Percentiles rank a stretch among this genome's conserved stretches.
These are phyloP conservation scores for Labrus mixtus DNA, from an alignment of 2,113 vertebrate genomes.

Conservation along the genomic window DNA sequence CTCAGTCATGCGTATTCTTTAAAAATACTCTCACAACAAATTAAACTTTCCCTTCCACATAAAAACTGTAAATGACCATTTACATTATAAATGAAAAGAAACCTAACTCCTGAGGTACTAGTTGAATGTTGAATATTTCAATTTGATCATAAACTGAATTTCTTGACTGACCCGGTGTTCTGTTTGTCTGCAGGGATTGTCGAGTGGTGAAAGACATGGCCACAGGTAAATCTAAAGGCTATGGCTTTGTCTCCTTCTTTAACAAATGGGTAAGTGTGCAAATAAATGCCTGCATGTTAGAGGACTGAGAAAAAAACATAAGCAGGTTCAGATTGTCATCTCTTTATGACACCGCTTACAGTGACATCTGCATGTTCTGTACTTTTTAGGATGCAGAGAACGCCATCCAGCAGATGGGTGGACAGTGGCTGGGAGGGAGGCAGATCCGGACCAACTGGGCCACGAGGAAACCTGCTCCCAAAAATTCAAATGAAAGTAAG, in stretches of 20 bases:
- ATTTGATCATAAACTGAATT: background rate
- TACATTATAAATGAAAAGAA: too few species aligned
- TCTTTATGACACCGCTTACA: background rate
- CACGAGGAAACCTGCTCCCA: conserved; percentile 96
- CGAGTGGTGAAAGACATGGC: conserved; percentile 99
- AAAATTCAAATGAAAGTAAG: conserved; percentile 93
- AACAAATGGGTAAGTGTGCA: conserved; percentile 94
- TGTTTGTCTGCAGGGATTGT: conserved; percentile 87
- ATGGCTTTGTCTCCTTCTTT: conserved; percentile 99
- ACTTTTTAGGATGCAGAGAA: conserved; percentile 92
- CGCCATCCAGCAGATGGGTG: conserved; percentile 98
- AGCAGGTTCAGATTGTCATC: conserved; percentile 3
- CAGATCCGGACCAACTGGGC: conserved; percentile 99
- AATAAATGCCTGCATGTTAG: background rate
- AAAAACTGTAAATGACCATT: too few species aligned
- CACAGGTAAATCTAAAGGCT: conserved; percentile 98
- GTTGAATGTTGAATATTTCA: background rate
- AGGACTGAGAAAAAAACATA: conserved; percentile 36
- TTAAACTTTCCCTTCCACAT: too few species aligned
- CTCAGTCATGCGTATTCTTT: too few species aligned
- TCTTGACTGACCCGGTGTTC: background rate
- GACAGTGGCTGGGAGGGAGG: conserved; percentile 96
- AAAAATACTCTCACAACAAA: too few species aligned
- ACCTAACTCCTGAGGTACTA: too few species aligned
- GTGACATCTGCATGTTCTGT: background rate